These are phyloP conservation scores for Drosophila engyochracea DNA, from an alignment of 2,888 invertebrate species.

Conservation along the genomic window DNA sequence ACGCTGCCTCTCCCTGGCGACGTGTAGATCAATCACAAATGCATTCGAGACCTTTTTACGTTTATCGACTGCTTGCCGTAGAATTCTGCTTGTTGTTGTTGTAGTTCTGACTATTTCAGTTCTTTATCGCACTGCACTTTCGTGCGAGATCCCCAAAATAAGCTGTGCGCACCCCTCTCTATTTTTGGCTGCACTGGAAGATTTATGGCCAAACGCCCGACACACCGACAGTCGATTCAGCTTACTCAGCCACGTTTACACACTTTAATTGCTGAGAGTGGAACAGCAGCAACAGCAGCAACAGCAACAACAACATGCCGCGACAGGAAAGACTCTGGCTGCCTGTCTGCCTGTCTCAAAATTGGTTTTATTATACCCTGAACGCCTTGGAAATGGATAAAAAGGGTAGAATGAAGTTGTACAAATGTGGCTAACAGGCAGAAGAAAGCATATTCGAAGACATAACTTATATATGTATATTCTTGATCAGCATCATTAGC, in stretches of 20 bases:
- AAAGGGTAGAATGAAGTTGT: not conserved
- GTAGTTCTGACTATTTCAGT: conserved; percentile 5
- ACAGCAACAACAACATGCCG: conserved; percentile 39
- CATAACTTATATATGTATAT: not conserved
- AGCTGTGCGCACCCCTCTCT: conserved; percentile 41
- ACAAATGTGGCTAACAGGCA: not conserved
- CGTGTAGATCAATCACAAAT: conserved; percentile 69
- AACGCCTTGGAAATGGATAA: not conserved
- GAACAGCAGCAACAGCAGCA: conserved; percentile 32
- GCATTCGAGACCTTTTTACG: conserved; percentile 35
- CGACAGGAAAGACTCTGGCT: conserved; percentile 72
- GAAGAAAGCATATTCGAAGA: not conserved
- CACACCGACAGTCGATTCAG: conserved; percentile 60
- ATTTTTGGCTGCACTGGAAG: conserved; percentile 69
- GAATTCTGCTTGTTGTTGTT: conserved; percentile 17
- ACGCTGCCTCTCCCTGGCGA: conserved; percentile 14
- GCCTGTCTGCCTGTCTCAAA: conserved; percentile 44
- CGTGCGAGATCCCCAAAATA: conserved; percentile 17
- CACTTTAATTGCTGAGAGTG: conserved; percentile 67
- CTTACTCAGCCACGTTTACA: conserved; percentile 72
- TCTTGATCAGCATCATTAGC: not conserved
- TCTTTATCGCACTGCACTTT: conserved; percentile 37
- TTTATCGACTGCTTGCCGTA: conserved; percentile 46
- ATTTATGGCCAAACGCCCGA: conserved; percentile 66
- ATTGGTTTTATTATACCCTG: conserved; percentile 51